phyloP scores from a whole-genome alignment of 2,888 invertebrate genomes.

The Sepioteuthis lessoniana region DNA sequence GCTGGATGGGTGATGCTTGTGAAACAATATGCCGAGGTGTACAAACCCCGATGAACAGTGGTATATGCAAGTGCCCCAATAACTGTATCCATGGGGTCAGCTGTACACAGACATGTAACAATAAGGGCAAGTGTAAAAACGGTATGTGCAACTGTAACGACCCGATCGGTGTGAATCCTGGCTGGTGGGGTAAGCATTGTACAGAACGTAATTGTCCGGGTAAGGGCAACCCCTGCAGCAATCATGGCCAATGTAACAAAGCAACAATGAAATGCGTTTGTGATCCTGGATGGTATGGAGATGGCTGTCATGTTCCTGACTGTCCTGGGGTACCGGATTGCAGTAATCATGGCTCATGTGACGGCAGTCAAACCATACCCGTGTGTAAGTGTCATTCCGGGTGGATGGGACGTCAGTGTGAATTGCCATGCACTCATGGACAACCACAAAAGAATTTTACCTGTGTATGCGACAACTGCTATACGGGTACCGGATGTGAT shows the following conservation, averaged over 20 bases:
- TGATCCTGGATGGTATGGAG: slow-evolving; percentile 60
- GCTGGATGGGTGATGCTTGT: slow-evolving; percentile 67
- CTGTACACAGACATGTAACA: slow-evolving; percentile 55
- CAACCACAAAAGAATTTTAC: slow-evolving; percentile 52
- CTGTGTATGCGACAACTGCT: slow-evolving; percentile 59
- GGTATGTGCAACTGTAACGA: slow-evolving; percentile 53
- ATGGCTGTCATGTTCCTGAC: slow-evolving; percentile 60
- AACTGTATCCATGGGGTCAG: slow-evolving; percentile 54
- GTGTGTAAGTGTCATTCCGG: slow-evolving; percentile 53
- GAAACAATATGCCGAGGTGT: slow-evolving; percentile 61
- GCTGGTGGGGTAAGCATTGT: slow-evolving; percentile 53
- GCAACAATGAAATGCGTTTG: slow-evolving; percentile 57
- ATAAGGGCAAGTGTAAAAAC: slow-evolving; percentile 55
- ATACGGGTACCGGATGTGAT: slow-evolving; percentile 58
- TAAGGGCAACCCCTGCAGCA: slow-evolving; percentile 45
- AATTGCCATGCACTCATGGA: slow-evolving; percentile 58
- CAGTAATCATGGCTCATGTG: slow-evolving; percentile 50
- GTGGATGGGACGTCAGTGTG: slow-evolving; percentile 63
- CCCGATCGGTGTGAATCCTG: slow-evolving; percentile 51
- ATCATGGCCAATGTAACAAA: slow-evolving; percentile 53
- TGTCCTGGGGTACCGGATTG: slow-evolving; percentile 58
- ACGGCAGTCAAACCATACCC: slow-evolving; percentile 48
- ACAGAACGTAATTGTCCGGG: slow-evolving; percentile 51
- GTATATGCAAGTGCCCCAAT: slow-evolving; percentile 53
- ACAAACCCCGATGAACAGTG: slow-evolving; percentile 62